Evolutionary conservation across 2,113 vertebrate genomes (phyloP).

Genomic region (Hymenochirus boettgeri): DNA sequence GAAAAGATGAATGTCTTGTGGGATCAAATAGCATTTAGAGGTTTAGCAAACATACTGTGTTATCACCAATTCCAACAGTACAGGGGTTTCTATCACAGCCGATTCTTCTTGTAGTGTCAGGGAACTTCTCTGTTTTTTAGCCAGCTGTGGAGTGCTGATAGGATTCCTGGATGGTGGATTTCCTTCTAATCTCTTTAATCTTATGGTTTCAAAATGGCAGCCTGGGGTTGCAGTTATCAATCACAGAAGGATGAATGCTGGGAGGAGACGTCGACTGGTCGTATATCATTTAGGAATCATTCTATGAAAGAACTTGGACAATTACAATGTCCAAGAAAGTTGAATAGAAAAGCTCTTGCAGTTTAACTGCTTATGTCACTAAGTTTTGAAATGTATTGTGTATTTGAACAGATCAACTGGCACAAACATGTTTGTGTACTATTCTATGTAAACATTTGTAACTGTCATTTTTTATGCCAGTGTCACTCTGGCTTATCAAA

Average conservation of each 20-base stretch:
- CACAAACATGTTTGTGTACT: no score
- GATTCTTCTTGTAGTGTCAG: constrained; percentile 36
- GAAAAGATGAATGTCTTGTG: background rate
- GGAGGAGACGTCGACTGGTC: background rate
- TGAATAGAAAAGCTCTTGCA: background rate
- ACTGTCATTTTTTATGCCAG: no score
- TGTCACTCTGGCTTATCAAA: no score
- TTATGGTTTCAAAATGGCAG: constrained; percentile 59
- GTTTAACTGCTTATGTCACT: no score
- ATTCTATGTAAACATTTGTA: no score
- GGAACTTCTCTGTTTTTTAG: constrained; percentile 63
- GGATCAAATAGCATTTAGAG: constrained; percentile 1
- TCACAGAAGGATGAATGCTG: constrained; percentile 48
- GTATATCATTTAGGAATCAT: constrained; percentile 6
- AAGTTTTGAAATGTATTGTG: background rate
- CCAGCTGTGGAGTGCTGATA: constrained; percentile 68
- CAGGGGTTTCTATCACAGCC: constrained; percentile 23
- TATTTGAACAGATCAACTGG: background rate
- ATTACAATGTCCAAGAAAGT: no score
- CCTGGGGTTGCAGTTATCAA: constrained; percentile 54
- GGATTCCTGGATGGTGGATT: constrained; percentile 66
- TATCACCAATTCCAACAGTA: constrained; percentile 18
- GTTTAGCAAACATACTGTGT: constrained; percentile 20
- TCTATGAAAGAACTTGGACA: no score
- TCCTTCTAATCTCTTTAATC: constrained; percentile 65